Percentiles rank a stretch among this genome's conserved stretches.
phyloP scores from a whole-genome alignment of 2,888 invertebrate genomes.

The Achlya flavicornis region DNA sequence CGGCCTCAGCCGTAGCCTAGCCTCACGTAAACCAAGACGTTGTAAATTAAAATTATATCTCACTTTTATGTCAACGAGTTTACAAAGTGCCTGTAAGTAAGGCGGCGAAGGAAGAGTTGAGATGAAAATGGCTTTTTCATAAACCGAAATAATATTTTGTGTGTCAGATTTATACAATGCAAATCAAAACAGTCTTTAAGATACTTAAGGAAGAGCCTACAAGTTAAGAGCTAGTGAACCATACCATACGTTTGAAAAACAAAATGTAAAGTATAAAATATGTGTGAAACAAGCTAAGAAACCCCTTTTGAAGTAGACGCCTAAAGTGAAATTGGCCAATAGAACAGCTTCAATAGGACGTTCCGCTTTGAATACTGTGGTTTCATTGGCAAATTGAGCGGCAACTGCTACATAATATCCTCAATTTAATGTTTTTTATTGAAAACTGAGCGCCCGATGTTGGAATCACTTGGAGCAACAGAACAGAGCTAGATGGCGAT shows the following conservation, averaged over 20 bases:
- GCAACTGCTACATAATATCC: neutral
- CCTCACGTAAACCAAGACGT: slow-evolving; percentile 27
- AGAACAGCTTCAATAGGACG: neutral
- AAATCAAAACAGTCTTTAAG: no score
- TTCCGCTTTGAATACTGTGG: neutral
- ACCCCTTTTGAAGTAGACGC: neutral
- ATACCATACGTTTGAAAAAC: neutral
- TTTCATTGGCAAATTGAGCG: neutral
- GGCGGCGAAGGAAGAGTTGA: neutral
- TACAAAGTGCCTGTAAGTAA: neutral
- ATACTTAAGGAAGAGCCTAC: no score
- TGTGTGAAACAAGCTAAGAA: neutral
- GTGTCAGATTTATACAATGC: no score
- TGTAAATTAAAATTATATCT: slow-evolving; percentile 38
- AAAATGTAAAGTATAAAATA: no score
- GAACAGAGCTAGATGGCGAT: no score
- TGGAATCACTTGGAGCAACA: neutral
- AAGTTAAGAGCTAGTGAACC: neutral
- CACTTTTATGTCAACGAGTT: slow-evolving; percentile 11
- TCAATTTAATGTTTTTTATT: neutral
- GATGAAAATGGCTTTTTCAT: neutral
- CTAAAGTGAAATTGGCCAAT: neutral
- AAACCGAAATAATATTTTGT: neutral
- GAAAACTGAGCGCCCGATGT: neutral
- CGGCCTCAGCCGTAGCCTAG: slow-evolving; percentile 15